Percentiles rank a stretch among this genome's conserved stretches.
phyloP scores from a whole-genome alignment of 2,113 vertebrate genomes.

The Coracopsis vasa region DNA sequence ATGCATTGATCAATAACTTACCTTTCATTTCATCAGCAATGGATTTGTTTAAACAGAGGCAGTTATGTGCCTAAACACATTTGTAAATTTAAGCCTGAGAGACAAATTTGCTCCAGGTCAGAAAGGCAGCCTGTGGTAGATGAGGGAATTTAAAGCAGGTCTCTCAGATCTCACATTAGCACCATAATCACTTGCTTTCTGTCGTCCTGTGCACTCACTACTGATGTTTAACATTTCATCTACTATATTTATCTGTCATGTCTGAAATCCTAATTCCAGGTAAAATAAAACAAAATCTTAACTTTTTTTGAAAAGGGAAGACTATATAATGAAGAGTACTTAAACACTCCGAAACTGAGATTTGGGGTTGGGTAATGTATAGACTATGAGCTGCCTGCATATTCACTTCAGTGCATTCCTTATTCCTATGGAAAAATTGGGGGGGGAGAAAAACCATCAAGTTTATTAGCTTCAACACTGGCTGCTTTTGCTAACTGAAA shows the following conservation, averaged over 20 bases:
- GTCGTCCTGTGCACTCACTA: not conserved
- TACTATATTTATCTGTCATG: constrained; percentile 40
- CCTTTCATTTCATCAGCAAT: not conserved
- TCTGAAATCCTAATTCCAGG: constrained; percentile 40
- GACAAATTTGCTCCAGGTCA: not conserved
- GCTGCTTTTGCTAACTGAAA: constrained; percentile 32
- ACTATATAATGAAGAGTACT: not conserved
- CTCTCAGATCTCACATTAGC: not conserved
- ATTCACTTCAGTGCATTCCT: constrained; percentile 25
- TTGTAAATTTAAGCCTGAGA: not conserved
- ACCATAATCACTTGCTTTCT: not conserved
- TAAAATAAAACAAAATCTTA: constrained; percentile 32
- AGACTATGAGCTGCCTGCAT: constrained; percentile 9
- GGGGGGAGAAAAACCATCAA: not conserved
- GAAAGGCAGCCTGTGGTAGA: not conserved
- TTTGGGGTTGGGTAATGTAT: not conserved
- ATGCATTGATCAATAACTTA: not conserved
- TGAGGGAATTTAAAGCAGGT: constrained; percentile 4
- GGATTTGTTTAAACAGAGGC: constrained; percentile 1
- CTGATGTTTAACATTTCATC: not conserved
- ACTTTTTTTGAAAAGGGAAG: constrained; percentile 16
- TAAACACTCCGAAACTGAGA: constrained; percentile 9
- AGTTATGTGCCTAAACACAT: not conserved
- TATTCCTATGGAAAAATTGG: not conserved
- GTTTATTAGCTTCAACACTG: constrained; percentile 47